Evolutionary conservation across 2,797 vertebrate genomes (phyloP).

Genomic region (Astyanax mexicanus): DNA sequence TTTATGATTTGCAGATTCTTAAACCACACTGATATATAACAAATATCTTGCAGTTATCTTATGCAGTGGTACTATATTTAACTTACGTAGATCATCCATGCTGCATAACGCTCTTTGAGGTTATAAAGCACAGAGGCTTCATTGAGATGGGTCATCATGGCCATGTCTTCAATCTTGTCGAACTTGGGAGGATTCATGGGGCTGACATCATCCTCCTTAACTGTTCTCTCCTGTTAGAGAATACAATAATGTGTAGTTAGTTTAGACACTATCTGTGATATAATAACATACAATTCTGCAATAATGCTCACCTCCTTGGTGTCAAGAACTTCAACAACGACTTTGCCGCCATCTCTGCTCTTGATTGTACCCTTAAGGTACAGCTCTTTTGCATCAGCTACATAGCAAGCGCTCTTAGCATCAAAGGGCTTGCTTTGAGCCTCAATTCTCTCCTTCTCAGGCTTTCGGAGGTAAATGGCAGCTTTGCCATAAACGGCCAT

Average conservation of each 20-base stretch:
- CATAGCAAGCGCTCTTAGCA: slow-evolving; percentile 79
- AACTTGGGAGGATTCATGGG: slow-evolving; percentile 87
- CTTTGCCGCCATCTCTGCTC: slow-evolving; percentile 73
- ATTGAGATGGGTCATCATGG: slow-evolving; percentile 87
- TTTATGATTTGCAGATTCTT: too few relatives aligned
- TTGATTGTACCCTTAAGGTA: slow-evolving; percentile 80
- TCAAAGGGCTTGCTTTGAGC: slow-evolving; percentile 77
- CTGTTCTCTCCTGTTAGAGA: slow-evolving; percentile 14
- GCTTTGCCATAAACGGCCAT: too few relatives aligned
- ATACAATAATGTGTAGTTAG: neutral
- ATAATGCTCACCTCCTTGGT: slow-evolving; percentile 40
- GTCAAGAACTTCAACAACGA: slow-evolving; percentile 61
- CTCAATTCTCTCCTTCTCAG: slow-evolving; percentile 52
- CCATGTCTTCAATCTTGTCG: slow-evolving; percentile 90
- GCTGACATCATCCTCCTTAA: slow-evolving; percentile 46
- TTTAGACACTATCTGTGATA: neutral
- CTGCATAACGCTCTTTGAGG: slow-evolving; percentile 92
- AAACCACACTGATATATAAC: too few relatives aligned
- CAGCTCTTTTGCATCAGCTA: slow-evolving; percentile 73
- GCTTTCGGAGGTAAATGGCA: too few relatives aligned
- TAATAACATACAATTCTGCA: neutral
- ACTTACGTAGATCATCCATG: slow-evolving; percentile 90
- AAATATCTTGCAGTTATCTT: too few relatives aligned
- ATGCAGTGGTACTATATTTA: too few relatives aligned
- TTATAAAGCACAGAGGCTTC: slow-evolving; percentile 87